phyloP scores from a whole-genome alignment of 2,888 invertebrate genomes.

The Lacanobia wlatinum region DNA sequence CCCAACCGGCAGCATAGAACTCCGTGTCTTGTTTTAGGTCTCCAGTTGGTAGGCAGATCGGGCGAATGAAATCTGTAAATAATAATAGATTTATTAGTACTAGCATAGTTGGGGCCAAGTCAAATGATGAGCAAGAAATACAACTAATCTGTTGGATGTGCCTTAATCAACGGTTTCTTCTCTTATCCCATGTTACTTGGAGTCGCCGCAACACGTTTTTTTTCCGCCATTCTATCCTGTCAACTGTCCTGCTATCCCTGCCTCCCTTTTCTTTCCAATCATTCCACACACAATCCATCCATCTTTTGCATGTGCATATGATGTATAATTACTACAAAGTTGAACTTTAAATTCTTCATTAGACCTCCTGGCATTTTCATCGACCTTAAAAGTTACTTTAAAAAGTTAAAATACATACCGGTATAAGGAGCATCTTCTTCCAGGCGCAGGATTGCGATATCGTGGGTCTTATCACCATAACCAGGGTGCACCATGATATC shows the following conservation, averaged over 20 bases:
- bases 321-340: not conserved
- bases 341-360: not conserved
- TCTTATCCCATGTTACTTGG: no score
- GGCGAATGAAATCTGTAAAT: slow-evolving; percentile 76
- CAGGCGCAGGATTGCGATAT: slow-evolving; percentile 75
- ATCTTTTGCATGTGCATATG: no score
- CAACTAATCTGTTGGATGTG: no score
- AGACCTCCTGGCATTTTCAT: not conserved
- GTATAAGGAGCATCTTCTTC: slow-evolving; percentile 71
- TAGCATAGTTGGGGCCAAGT: not conserved
- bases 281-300: no score
- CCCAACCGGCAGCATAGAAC: slow-evolving; percentile 75
- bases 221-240: no score
- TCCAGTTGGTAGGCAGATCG: slow-evolving; percentile 73
- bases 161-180: no score
- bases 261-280: no score
- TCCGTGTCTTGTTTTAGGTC: slow-evolving; percentile 49
- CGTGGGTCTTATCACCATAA: slow-evolving; percentile 68
- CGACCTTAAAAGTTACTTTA: no score
- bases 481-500: slow-evolving; percentile 66
- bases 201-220: no score
- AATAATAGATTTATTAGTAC: slow-evolving; percentile 23
- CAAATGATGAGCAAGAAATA: not conserved
- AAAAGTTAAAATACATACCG: slow-evolving; percentile 63
- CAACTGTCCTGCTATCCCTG: no score